Evolutionary conservation across 1,140 invertebrate genomes (phyloP).

Genomic region (Babylonia areolata): DNA sequence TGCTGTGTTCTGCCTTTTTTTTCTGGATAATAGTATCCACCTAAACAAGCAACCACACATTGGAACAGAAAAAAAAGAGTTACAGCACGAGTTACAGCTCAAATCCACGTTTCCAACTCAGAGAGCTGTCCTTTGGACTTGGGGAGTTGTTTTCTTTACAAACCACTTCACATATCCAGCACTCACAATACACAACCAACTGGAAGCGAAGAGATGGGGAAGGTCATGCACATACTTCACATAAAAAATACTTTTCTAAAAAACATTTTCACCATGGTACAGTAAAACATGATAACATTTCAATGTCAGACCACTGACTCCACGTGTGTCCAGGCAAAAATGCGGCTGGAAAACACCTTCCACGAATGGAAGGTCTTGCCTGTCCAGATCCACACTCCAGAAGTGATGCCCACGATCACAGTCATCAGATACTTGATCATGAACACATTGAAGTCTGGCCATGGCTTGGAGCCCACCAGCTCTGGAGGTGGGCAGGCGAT

Average conservation of each 20-base stretch:
- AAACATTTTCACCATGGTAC: neutral
- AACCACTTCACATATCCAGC: neutral
- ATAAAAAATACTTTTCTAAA: neutral
- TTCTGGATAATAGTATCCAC: too few relatives aligned
- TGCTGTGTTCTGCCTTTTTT: too few relatives aligned
- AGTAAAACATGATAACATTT: neutral
- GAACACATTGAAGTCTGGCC: slow-evolving; percentile 82
- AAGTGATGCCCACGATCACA: slow-evolving; percentile 98
- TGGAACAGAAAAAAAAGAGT: neutral
- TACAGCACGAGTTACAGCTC: neutral
- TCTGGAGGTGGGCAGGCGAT: slow-evolving; percentile 49
- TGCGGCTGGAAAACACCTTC: slow-evolving; percentile 83
- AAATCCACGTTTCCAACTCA: neutral
- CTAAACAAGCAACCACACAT: neutral
- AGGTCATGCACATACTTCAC: neutral
- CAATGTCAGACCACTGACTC: slow-evolving; percentile 41
- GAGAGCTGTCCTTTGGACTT: neutral
- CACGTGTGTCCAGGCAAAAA: slow-evolving; percentile 39
- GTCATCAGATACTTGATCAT: slow-evolving; percentile 98
- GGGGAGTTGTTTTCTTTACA: neutral
- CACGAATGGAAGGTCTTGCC: slow-evolving; percentile 96
- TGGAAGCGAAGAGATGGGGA: neutral
- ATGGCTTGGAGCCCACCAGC: slow-evolving; percentile 50
- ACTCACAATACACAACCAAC: neutral
- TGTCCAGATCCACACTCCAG: slow-evolving; percentile 98